Percentiles rank a stretch among this genome's conserved stretches.
phyloP scores from a whole-genome alignment of 2,797 vertebrate genomes.

The Melopsittacus undulatus region DNA sequence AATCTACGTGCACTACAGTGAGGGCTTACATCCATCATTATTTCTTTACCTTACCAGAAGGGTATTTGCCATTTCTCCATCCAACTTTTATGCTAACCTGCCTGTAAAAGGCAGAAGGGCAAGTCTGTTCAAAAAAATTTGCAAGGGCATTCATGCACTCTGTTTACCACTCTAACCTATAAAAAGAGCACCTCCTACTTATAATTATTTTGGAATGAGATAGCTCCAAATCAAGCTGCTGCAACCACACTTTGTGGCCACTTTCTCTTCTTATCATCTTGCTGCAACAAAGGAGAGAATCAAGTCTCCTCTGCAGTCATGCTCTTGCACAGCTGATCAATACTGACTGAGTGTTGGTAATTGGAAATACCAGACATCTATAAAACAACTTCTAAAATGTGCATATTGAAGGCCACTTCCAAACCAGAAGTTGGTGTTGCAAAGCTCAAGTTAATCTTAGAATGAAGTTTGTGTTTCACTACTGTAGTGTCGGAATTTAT shows the following conservation, averaged over 20 bases:
- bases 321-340: not conserved
- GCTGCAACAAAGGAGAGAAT: not conserved
- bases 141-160: not conserved
- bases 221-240: not conserved
- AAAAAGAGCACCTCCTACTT: not conserved
- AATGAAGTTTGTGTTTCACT: not conserved
- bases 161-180: not conserved
- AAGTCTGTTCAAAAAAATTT: not conserved
- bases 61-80: not conserved
- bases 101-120: not conserved
- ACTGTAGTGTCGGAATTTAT: not conserved
- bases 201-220: not conserved
- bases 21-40: not conserved
- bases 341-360: not conserved
- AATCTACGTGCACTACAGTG: not conserved
- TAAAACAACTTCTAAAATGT: not conserved
- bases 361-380: not conserved
- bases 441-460: not conserved
- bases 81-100: not conserved
- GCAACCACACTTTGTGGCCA: not conserved
- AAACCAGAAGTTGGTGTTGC: not conserved
- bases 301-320: not conserved
- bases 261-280: not conserved
- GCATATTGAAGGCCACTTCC: not conserved
- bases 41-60: not conserved